A percentile compares a stretch with the other conserved stretches of the same genome.
phyloP scores from a whole-genome alignment of 2,113 vertebrate genomes.

The Zosterops hypoxanthus region DNA sequence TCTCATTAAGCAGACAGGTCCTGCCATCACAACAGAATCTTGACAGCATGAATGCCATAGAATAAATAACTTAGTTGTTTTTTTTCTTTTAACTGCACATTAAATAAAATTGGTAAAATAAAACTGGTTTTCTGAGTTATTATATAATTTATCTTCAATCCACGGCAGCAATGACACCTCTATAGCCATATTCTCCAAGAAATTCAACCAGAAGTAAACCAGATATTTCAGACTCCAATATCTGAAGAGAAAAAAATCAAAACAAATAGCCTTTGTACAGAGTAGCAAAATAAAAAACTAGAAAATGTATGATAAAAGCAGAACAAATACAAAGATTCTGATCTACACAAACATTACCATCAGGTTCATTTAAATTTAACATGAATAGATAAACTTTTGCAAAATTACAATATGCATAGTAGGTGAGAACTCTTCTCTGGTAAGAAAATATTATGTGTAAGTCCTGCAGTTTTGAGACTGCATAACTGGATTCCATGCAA shows the following conservation, averaged over 20 bases:
- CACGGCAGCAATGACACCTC: not conserved
- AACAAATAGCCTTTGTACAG: not conserved
- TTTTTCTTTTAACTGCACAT: not conserved
- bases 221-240: not conserved
- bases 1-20: not conserved
- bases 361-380: not conserved
- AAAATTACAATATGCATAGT: not conserved
- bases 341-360: not conserved
- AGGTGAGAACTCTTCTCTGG: not conserved
- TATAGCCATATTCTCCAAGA: not conserved
- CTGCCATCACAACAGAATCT: not conserved
- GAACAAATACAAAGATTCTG: not conserved
- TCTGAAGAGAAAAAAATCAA: not conserved
- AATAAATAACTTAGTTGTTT: not conserved
- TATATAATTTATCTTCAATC: not conserved
- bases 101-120: not conserved
- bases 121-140: not conserved
- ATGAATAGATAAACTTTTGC: not conserved
- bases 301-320: not conserved
- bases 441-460: not conserved
- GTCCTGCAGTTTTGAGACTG: not conserved
- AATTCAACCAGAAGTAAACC: not conserved
- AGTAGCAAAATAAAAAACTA: not conserved
- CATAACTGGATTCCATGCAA: not conserved
- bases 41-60: not conserved